A percentile compares a stretch with the other conserved stretches of the same genome.
Evolutionary conservation across 2,113 vertebrate species (phyloP).

Genomic region (Stictonetta naevosa): DNA sequence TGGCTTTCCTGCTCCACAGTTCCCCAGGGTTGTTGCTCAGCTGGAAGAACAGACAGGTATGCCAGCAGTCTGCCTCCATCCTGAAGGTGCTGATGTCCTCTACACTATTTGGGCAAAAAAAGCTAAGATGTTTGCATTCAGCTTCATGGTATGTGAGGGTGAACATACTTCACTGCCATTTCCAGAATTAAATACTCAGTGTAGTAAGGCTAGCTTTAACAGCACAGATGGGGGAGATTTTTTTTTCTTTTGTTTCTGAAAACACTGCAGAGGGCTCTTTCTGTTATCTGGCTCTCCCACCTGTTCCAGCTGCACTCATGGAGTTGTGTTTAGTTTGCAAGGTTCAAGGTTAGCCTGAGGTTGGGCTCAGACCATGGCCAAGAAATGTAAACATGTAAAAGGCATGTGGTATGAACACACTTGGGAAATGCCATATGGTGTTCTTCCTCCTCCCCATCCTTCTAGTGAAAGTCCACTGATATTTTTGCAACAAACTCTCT

Average conservation of each 20-base stretch:
- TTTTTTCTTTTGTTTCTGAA: neutral
- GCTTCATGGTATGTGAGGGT: neutral
- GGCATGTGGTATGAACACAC: neutral
- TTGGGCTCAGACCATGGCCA: neutral
- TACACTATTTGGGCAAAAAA: neutral
- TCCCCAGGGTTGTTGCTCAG: neutral
- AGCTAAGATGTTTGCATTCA: neutral
- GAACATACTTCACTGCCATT: neutral
- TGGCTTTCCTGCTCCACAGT: neutral
- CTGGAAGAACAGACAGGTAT: neutral
- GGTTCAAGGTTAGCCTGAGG: constrained; percentile 47
- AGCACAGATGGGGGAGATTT: neutral
- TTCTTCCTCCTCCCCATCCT: neutral
- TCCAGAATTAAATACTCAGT: neutral
- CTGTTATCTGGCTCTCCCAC: constrained; percentile 19
- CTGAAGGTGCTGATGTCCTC: neutral
- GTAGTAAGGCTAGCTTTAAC: neutral
- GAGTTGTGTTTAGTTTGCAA: constrained; percentile 4
- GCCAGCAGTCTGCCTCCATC: constrained; percentile 1
- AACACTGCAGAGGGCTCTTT: neutral
- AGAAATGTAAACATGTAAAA: constrained; percentile 41
- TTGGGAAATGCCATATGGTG: constrained; percentile 21
- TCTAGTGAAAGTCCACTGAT: neutral
- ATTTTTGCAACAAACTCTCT: neutral
- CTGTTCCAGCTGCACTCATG: constrained; percentile 10